Conservation (phyloP, 2,888 invertebrate genomes). For the Leptarthrus brevirostris region DNA sequence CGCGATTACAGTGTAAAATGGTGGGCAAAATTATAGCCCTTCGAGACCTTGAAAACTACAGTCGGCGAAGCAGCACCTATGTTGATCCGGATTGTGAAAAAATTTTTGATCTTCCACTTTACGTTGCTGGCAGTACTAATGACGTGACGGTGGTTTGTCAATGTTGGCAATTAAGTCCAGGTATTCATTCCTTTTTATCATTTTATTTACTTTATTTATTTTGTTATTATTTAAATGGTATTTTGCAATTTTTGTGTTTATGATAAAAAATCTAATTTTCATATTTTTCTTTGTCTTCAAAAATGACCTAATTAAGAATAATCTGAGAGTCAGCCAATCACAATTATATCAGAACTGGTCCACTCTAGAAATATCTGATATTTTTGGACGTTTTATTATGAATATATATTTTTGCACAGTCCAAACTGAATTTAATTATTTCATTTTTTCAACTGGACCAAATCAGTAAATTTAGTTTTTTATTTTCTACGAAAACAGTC, state of each 20-base stretch:
- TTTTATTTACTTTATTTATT: not conserved
- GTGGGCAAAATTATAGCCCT: conserved; percentile 66
- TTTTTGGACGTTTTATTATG: not conserved
- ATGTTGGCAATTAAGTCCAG: conserved; percentile 66
- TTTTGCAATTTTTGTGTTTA: not conserved
- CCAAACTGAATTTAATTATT: not conserved
- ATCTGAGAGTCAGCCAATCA: too few relatives aligned
- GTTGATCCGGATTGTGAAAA: conserved; percentile 68
- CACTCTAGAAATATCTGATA: not conserved
- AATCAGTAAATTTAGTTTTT: not conserved
- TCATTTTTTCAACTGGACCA: not conserved
- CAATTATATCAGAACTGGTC: not conserved
- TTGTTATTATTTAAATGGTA: too few relatives aligned
- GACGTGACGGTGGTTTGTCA: conserved; percentile 66
- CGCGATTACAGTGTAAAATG: conserved; percentile 56
- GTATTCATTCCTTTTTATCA: conserved; percentile 59
- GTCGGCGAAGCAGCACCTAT: conserved; percentile 66
- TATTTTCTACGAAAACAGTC: too few relatives aligned
- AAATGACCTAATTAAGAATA: not conserved
- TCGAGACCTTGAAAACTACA: conserved; percentile 65
- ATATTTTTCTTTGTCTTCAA: not conserved
- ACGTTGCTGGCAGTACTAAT: conserved; percentile 65
- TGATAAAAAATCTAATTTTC: not conserved
- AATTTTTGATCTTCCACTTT: conserved; percentile 65
- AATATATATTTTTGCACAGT: not conserved